These are phyloP conservation scores for Zonitis immaculata DNA, from an alignment of 2,888 invertebrate genomes.

Conservation along the genomic window DNA sequence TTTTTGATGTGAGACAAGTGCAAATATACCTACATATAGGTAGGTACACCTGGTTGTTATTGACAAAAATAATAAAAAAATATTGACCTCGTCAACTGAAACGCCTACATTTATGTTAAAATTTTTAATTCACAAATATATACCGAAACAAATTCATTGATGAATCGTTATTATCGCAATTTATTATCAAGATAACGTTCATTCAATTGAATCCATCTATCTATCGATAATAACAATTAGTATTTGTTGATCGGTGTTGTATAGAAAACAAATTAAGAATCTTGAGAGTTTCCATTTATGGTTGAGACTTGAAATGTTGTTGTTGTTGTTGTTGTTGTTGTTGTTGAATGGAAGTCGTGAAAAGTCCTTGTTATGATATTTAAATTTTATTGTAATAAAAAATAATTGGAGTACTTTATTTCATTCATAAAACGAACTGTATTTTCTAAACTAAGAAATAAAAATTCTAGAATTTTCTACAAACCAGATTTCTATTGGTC, in stretches of 20 bases:
- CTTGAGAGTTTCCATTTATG: neutral
- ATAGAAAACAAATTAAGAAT: neutral
- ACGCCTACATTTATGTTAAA: constrained; percentile 28
- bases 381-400: neutral
- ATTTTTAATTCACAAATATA: too few relatives aligned
- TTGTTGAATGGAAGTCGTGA: neutral
- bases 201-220: neutral
- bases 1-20: too few relatives aligned
- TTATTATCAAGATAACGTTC: neutral
- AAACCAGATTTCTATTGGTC: neutral
- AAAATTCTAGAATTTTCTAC: neutral
- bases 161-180: neutral
- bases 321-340: too few relatives aligned
- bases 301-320: neutral
- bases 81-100: constrained; percentile 27
- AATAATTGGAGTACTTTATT: neutral
- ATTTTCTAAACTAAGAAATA: neutral
- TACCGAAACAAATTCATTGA: too few relatives aligned
- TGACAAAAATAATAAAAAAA: constrained; percentile 7
- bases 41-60: constrained; percentile 32
- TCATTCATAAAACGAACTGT: neutral
- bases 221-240: neutral
- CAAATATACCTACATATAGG: too few relatives aligned
- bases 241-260: neutral
- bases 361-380: neutral